Evolutionary conservation across 2,113 vertebrate species (phyloP).

Genomic region (Peromyscus californicus): DNA sequence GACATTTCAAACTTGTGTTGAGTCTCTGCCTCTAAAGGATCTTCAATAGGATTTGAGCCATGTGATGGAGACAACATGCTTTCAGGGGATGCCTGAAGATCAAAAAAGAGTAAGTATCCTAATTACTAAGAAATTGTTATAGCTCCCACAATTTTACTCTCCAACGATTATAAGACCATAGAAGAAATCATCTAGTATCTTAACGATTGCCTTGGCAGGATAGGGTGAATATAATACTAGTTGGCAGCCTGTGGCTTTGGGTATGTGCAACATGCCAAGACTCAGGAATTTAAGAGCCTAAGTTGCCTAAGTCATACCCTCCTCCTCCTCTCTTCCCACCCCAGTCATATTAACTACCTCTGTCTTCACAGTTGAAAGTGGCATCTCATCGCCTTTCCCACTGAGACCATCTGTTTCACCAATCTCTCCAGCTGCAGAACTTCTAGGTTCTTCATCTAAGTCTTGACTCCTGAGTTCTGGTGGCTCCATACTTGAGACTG

Average conservation of each 20-base stretch:
- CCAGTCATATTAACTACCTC: constrained; percentile 86
- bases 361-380: constrained; percentile 85
- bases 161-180: not conserved
- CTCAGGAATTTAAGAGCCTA: constrained; percentile 33
- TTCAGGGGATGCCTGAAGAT: constrained; percentile 88
- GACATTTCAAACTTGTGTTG: constrained; percentile 91
- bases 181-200: constrained; percentile 44
- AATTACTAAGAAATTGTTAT: constrained; percentile 36
- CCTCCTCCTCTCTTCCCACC: constrained; percentile 60
- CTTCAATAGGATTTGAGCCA: constrained; percentile 89
- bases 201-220: constrained; percentile 16
- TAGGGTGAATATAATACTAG: not conserved
- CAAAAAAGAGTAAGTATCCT: constrained; percentile 78
- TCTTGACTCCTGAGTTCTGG: constrained; percentile 87
- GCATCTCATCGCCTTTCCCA: constrained; percentile 83
- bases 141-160: constrained; percentile 50
- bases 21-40: constrained; percentile 89
- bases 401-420: constrained; percentile 85
- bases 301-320: constrained; percentile 54
- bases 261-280: constrained; percentile 46
- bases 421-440: constrained; percentile 79
- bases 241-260: not conserved
- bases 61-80: constrained; percentile 89
- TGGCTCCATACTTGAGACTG: constrained; percentile 82
- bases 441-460: constrained; percentile 86